These are phyloP conservation scores for Palloptera scutellata DNA, from an alignment of 2,888 invertebrate genomes.

Conservation along the genomic window DNA sequence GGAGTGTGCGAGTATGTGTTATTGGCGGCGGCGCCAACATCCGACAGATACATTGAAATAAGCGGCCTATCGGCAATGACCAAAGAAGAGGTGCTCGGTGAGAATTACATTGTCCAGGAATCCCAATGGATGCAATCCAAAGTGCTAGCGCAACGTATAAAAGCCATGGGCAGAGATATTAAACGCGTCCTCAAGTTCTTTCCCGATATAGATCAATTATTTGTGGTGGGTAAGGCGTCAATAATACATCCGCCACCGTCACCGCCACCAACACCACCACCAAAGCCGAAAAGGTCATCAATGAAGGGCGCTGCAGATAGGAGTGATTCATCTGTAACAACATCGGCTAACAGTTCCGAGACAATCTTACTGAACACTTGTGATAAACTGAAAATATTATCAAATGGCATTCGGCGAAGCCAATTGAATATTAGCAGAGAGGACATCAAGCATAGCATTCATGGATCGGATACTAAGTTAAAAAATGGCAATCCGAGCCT, in stretches of 20 bases:
- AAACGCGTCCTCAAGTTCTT: slow-evolving; percentile 20
- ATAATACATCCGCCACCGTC: not conserved
- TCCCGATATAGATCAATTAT: slow-evolving; percentile 23
- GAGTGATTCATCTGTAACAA: too few species aligned
- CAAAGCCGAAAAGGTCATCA: too few species aligned
- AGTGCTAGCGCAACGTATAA: slow-evolving; percentile 6
- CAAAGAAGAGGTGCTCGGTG: slow-evolving; percentile 18
- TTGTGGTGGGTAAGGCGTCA: slow-evolving; percentile 16
- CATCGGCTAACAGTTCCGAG: too few species aligned
- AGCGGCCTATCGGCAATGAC: slow-evolving; percentile 15
- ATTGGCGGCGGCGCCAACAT: not conserved
- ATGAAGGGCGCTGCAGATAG: too few species aligned
- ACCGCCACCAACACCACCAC: too few species aligned
- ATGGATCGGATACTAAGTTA: too few species aligned
- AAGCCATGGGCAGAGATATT: slow-evolving; percentile 1
- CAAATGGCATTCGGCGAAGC: too few species aligned
- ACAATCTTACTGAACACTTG: too few species aligned
- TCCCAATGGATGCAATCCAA: slow-evolving; percentile 18
- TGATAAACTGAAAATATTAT: too few species aligned
- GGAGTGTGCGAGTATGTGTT: slow-evolving; percentile 1
- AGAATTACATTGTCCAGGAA: slow-evolving; percentile 12
- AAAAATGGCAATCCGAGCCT: too few species aligned
- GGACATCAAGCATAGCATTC: too few species aligned
- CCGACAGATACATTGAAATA: slow-evolving; percentile 14
- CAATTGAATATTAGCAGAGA: too few species aligned